Evolutionary conservation across 2,888 invertebrate species (phyloP).

Genomic region (Trichacis sp.): DNA sequence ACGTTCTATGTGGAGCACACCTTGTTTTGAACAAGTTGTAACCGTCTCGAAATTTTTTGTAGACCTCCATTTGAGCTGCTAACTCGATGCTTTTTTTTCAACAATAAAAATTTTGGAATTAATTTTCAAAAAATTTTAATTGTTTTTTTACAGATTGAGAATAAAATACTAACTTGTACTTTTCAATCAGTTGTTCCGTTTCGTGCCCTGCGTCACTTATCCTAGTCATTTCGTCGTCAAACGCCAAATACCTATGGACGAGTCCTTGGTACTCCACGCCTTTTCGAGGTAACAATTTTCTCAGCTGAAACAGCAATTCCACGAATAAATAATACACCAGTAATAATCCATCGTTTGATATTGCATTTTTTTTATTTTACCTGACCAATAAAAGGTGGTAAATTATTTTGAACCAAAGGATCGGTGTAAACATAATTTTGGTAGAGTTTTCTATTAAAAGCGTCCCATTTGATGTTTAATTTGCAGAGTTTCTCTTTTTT

Average conservation of each 20-base stretch:
- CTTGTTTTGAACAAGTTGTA: constrained; percentile 51
- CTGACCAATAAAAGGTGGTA: constrained; percentile 71
- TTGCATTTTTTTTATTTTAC: constrained; percentile 53
- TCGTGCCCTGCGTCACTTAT: constrained; percentile 73
- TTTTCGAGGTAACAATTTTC: constrained; percentile 59
- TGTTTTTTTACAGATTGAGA: background rate
- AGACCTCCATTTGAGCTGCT: constrained; percentile 53
- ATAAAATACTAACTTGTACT: constrained; percentile 60
- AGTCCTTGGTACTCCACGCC: constrained; percentile 66
- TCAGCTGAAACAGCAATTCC: constrained; percentile 54
- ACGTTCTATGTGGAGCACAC: constrained; percentile 19
- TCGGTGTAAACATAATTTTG: constrained; percentile 72
- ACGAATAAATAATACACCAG: background rate
- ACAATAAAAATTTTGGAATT: constrained; percentile 28
- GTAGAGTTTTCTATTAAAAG: constrained; percentile 77
- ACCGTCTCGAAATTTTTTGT: constrained; percentile 55
- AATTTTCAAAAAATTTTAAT: too few species aligned
- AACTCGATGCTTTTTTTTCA: constrained; percentile 53
- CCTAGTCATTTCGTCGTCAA: constrained; percentile 74
- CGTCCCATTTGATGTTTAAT: constrained; percentile 77
- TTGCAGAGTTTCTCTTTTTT: constrained; percentile 74
- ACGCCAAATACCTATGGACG: constrained; percentile 71
- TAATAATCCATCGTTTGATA: background rate
- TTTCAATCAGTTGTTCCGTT: constrained; percentile 71
- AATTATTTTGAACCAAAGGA: constrained; percentile 72